phyloP scores from a whole-genome alignment of 1,140 invertebrate species.

The Drosophila yakuba region DNA sequence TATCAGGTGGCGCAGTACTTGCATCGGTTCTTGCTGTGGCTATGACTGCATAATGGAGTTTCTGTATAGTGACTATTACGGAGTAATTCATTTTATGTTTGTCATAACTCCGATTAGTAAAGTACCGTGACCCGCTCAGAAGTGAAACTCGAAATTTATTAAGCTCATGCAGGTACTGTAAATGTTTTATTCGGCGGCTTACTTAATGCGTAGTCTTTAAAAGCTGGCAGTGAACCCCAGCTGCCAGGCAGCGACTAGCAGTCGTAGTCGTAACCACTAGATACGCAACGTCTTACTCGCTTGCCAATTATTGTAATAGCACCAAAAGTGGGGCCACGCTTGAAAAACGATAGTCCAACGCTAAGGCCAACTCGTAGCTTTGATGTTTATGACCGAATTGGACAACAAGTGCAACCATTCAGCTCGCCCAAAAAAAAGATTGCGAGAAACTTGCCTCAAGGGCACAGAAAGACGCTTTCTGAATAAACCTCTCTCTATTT shows the following conservation, averaged over 20 bases:
- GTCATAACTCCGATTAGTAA: conserved; percentile 12
- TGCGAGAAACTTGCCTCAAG: conserved; percentile 23
- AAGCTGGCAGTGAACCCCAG: conserved; percentile 48
- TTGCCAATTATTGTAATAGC: conserved; percentile 10
- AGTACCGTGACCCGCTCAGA: conserved; percentile 35
- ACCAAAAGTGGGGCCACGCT: conserved; percentile 38
- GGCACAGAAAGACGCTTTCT: conserved; percentile 7
- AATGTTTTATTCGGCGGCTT: conserved; percentile 24
- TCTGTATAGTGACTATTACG: conserved; percentile 6
- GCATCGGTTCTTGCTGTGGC: background rate
- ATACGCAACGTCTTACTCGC: conserved; percentile 31
- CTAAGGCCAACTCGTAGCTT: conserved; percentile 27
- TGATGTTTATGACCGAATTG: background rate
- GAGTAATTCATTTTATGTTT: conserved; percentile 2
- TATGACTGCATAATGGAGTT: background rate
- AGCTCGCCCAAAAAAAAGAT: conserved; percentile 15
- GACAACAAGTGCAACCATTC: conserved; percentile 18
- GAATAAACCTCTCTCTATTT: conserved; percentile 8
- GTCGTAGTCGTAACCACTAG: conserved; percentile 32
- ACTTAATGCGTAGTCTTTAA: conserved; percentile 17
- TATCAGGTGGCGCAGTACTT: background rate
- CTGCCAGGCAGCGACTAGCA: conserved; percentile 23
- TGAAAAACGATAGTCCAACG: conserved; percentile 18
- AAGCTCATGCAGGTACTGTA: conserved; percentile 24
- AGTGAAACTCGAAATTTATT: conserved; percentile 30